phyloP scores from a whole-genome alignment of 2,888 invertebrate species.

The Hypomecis punctinalis region DNA sequence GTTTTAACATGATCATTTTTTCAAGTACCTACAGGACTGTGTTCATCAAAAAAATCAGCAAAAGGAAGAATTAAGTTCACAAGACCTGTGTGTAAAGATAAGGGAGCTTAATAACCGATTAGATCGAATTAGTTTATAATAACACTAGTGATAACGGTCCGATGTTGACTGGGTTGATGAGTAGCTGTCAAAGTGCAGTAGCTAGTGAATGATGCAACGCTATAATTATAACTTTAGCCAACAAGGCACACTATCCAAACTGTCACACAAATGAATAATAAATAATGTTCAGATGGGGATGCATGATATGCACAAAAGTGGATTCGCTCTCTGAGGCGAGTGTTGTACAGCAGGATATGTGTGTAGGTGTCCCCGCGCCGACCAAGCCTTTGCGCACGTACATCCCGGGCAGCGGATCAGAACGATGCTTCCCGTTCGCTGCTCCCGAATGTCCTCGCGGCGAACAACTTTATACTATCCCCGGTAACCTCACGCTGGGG shows the following conservation, averaged over 20 bases:
- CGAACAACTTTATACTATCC: conserved; percentile 76
- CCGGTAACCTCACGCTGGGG: conserved; percentile 66
- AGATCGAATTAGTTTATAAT: no score
- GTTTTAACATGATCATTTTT: not conserved
- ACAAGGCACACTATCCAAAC: no score
- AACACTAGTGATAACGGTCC: no score
- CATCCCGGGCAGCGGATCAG: conserved; percentile 70
- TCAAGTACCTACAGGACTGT: not conserved
- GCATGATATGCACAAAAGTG: not conserved
- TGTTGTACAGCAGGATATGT: conserved; percentile 50
- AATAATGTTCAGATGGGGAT: no score
- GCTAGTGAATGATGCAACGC: no score
- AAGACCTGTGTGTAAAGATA: no score
- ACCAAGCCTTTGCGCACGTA: conserved; percentile 73
- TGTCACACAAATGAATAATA: no score
- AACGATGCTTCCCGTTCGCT: conserved; percentile 72
- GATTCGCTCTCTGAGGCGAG: not conserved
- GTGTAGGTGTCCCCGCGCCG: conserved; percentile 72
- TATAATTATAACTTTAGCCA: no score
- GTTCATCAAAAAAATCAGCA: not conserved
- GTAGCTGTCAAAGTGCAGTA: no score
- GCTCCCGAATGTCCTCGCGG: conserved; percentile 67
- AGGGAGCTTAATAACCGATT: no score
- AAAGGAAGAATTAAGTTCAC: no score
- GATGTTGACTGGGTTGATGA: no score